Evolutionary conservation across 2,797 vertebrate genomes (phyloP).

Genomic region (Microchirus variegatus): DNA sequence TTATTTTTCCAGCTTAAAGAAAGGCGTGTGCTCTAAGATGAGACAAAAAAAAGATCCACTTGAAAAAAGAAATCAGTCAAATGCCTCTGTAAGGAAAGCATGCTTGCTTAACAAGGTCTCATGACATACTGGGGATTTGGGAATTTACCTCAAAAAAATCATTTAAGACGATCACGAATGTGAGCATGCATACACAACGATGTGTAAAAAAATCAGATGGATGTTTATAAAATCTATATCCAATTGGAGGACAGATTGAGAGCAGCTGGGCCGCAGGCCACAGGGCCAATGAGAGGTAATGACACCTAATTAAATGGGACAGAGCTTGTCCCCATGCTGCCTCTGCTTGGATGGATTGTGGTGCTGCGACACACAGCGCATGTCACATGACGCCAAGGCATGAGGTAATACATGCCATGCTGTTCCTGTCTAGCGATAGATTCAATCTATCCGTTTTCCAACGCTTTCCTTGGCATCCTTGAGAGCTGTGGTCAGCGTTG

Average conservation of each 20-base stretch:
- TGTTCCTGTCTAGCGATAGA: slow-evolving; percentile 1
- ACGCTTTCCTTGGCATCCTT: slow-evolving; percentile 21
- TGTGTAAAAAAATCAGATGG: slow-evolving; percentile 22
- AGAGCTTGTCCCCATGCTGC: slow-evolving; percentile 45
- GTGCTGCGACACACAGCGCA: slow-evolving; percentile 21
- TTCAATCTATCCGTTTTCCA: slow-evolving; percentile 10
- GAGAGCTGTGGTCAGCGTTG: slow-evolving; percentile 25
- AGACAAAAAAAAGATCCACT: slow-evolving; percentile 21
- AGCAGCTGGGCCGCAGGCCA: slow-evolving; percentile 43
- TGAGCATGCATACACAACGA: slow-evolving; percentile 19
- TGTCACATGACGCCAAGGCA: slow-evolving; percentile 38
- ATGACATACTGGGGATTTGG: slow-evolving; percentile 29
- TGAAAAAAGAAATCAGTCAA: slow-evolving; percentile 27
- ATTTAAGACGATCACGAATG: slow-evolving; percentile 12
- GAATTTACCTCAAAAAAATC: slow-evolving; percentile 31
- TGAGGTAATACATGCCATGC: slow-evolving; percentile 25
- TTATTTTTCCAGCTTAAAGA: slow-evolving; percentile 30
- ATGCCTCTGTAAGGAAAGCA: slow-evolving; percentile 2
- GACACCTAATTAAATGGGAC: slow-evolving; percentile 68
- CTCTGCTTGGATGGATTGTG: slow-evolving; percentile 24
- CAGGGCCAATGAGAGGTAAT: slow-evolving; percentile 52
- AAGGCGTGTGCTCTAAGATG: slow-evolving; percentile 16
- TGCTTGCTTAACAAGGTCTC: slow-evolving; percentile 31
- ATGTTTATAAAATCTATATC: slow-evolving; percentile 47
- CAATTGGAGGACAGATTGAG: slow-evolving; percentile 35